Evolutionary conservation across 2,113 vertebrate species (phyloP).

Genomic region (Myotis brandtii): DNA sequence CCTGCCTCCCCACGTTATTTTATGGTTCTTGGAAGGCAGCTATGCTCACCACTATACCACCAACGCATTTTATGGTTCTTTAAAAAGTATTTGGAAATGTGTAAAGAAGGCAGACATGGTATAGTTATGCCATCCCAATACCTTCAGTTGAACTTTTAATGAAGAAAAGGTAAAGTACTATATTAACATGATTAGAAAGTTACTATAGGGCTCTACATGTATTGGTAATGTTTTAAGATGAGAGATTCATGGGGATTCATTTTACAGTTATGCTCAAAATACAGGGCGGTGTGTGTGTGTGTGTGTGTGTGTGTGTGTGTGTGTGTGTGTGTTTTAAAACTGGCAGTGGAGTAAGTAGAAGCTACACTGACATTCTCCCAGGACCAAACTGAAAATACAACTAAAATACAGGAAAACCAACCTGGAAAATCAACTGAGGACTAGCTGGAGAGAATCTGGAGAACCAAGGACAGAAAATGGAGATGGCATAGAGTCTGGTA

Average conservation of each 20-base stretch:
- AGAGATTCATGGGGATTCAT: not conserved
- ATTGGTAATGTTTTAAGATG: not conserved
- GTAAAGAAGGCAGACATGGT: not conserved
- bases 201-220: not conserved
- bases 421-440: no score
- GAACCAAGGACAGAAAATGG: no score
- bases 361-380: no score
- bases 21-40: slow-evolving; percentile 86
- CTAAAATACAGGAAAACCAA: no score
- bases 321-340: no score
- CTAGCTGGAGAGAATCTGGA: no score
- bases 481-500: no score
- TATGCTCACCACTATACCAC: slow-evolving; percentile 91
- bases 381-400: no score
- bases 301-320: no score
- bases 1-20: not conserved
- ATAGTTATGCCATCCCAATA: not conserved
- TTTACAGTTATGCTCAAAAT: slow-evolving; percentile 5
- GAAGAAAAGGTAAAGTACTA: not conserved
- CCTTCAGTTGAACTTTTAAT: not conserved
- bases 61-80: slow-evolving; percentile 81
- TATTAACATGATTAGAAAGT: not conserved
- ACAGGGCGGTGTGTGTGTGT: not conserved
- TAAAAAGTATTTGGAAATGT: slow-evolving; percentile 10
- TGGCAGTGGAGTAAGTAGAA: no score